Base-by-base conservation (phyloP, 2,888 invertebrate species). In the Oxystoma pomonae region DNA sequence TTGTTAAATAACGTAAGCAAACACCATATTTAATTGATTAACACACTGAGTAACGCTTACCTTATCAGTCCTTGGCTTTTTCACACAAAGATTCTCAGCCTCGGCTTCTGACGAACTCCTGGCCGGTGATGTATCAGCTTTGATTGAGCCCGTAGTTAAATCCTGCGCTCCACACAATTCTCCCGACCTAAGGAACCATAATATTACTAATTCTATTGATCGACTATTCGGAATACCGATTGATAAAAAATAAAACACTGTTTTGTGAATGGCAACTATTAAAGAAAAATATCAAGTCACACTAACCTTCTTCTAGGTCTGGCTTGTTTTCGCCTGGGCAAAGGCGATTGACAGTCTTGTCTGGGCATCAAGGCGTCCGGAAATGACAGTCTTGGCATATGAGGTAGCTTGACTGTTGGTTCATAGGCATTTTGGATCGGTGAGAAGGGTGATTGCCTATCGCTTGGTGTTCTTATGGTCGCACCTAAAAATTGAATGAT, bases 301-400 rank as follows among this genome's bases (percentile, higher is more conserved):
- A 12, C 12, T 35, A 7, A 35, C 35, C 53, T 53, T 19, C 53
- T 53, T 7, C 53, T 16, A 9, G 53, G 53, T 58, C 94, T 83
- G 5, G 94, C 94, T 80, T 94, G 94, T 75, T 94, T 94, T 68
- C 94, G 83, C 66, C 94, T 83, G 0, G 93, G 91, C 81, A 90
- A 85, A n/a, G 92, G 92, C 63, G 91, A 92, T 61, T 87, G 69
- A 75, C 67, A 77, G n/a, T 67, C 71, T 76, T 73, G 78, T 78
- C 74, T 65, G 66, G 77, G 64, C 72, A 74, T 67, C 69, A 76
- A 71, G 59, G 76, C 73, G 49, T 82, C 81, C 74, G 81, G 73
- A 81, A 85, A 80, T 1, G 75, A 73, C 20, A 78, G 68, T 63
- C 80, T 75, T 53, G 81, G 76, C 80, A 82, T 80, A 71, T 81